phyloP scores from a whole-genome alignment of 2,797 vertebrate species.

The Lacerta agilis region DNA sequence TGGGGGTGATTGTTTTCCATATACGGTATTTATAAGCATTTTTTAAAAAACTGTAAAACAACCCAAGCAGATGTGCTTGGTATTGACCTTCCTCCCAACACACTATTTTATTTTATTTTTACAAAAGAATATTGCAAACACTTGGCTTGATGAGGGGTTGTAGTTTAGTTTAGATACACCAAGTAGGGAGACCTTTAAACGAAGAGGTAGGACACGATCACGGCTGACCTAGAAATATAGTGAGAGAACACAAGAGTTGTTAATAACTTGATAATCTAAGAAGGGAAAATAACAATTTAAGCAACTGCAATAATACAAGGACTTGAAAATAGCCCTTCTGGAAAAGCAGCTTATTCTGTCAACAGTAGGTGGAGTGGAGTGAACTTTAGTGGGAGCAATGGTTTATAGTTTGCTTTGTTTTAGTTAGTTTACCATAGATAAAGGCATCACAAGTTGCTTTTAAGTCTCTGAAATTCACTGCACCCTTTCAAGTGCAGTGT shows the following conservation, averaged over 20 bases:
- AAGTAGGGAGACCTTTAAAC: constrained; percentile 61
- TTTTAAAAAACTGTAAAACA: constrained; percentile 37
- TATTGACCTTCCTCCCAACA: constrained; percentile 64
- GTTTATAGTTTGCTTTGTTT: constrained; percentile 64
- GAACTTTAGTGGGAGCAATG: constrained; percentile 70
- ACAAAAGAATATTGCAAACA: constrained; percentile 56
- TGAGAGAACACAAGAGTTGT: constrained; percentile 54
- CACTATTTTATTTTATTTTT: constrained; percentile 40
- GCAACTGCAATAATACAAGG: constrained; percentile 80
- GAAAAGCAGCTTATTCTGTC: constrained; percentile 72
- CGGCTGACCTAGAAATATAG: constrained; percentile 61
- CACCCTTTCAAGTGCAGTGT: constrained; percentile 79
- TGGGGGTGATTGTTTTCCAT: constrained; percentile 53
- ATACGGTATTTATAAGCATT: constrained; percentile 51
- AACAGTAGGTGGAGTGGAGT: constrained; percentile 47
- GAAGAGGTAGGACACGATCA: constrained; percentile 53
- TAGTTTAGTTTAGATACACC: constrained; percentile 50
- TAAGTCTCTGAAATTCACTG: constrained; percentile 76
- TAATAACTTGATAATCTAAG: constrained; percentile 58
- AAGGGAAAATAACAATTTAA: constrained; percentile 59
- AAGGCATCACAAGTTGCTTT: constrained; percentile 72
- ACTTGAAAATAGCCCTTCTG: constrained; percentile 71
- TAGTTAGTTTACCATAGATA: constrained; percentile 64
- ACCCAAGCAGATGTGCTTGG: constrained; percentile 49
- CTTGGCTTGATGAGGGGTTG: constrained; percentile 54